Conservation (phyloP, 2,888 invertebrate species). For the Ennomos quercinarius region DNA sequence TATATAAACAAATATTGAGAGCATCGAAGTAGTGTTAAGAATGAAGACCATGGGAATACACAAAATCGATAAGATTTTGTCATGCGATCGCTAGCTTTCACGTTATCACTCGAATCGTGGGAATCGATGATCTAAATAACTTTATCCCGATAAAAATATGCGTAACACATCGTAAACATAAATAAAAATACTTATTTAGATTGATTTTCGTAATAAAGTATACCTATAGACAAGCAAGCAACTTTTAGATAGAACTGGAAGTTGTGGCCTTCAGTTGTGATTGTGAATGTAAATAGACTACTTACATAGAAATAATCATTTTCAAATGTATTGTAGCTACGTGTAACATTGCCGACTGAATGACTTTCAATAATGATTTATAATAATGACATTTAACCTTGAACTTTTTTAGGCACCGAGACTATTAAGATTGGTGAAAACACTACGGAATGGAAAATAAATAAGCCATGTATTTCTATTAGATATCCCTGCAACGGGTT, state of each 20-base stretch:
- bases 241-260: too few species aligned
- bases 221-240: too few species aligned
- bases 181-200: constrained; percentile 15
- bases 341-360: constrained; percentile 7
- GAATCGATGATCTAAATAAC: constrained; percentile 68
- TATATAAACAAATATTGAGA: constrained; percentile 28
- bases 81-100: constrained; percentile 69
- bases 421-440: too few species aligned
- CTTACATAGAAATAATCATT: constrained; percentile 18
- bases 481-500: constrained; percentile 5
- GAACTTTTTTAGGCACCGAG: background rate
- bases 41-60: constrained; percentile 67
- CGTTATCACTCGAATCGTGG: constrained; percentile 67
- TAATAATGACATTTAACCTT: constrained; percentile 21
- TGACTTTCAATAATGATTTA: constrained; percentile 3
- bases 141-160: constrained; percentile 13
- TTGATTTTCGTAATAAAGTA: too few species aligned
- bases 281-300: constrained; percentile 33
- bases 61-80: constrained; percentile 64
- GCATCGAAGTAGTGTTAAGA: constrained; percentile 55
- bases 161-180: constrained; percentile 38
- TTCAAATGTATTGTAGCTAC: constrained; percentile 15
- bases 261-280: constrained; percentile 36
- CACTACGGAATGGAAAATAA: too few species aligned
- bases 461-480: constrained; percentile 13